A percentile compares a stretch with the other conserved stretches of the same genome.
Evolutionary conservation across 2,888 invertebrate genomes (phyloP).

Genomic region (Ichneumoninae sp.): DNA sequence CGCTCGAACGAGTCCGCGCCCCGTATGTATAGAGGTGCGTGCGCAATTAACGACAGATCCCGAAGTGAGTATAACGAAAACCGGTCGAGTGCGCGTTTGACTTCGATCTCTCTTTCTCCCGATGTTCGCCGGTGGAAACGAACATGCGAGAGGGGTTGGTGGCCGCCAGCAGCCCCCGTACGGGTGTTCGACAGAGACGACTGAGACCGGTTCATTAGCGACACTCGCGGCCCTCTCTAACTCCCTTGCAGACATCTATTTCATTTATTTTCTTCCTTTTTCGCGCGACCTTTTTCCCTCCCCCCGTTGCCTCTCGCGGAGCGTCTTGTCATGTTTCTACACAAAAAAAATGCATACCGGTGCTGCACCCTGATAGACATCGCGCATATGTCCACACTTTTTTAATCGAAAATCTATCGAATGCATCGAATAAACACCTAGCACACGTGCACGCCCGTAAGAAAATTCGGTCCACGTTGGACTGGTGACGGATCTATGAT

Average conservation of each 20-base stretch:
- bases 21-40: slow-evolving; percentile 76
- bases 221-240: slow-evolving; percentile 75
- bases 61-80: slow-evolving; percentile 81
- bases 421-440: background rate
- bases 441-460: background rate
- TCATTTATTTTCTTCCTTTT: slow-evolving; percentile 79
- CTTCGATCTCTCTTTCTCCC: slow-evolving; percentile 23
- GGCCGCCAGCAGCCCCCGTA: slow-evolving; percentile 49
- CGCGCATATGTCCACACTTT: background rate
- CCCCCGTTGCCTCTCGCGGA: slow-evolving; percentile 10
- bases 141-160: slow-evolving; percentile 63
- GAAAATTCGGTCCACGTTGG: too few species aligned
- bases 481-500: background rate
- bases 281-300: slow-evolving; percentile 59
- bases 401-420: background rate
- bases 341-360: slow-evolving; percentile 3
- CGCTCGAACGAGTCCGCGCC: slow-evolving; percentile 71
- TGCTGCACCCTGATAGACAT: slow-evolving; percentile 27
- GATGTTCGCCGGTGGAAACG: slow-evolving; percentile 47
- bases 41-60: slow-evolving; percentile 79
- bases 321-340: slow-evolving; percentile 39
- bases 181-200: slow-evolving; percentile 73
- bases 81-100: slow-evolving; percentile 74
- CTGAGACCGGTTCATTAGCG: slow-evolving; percentile 84
- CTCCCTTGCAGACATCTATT: slow-evolving; percentile 81